Conservation (phyloP, 2,888 invertebrate species). For the Melinaea marsaeus region DNA sequence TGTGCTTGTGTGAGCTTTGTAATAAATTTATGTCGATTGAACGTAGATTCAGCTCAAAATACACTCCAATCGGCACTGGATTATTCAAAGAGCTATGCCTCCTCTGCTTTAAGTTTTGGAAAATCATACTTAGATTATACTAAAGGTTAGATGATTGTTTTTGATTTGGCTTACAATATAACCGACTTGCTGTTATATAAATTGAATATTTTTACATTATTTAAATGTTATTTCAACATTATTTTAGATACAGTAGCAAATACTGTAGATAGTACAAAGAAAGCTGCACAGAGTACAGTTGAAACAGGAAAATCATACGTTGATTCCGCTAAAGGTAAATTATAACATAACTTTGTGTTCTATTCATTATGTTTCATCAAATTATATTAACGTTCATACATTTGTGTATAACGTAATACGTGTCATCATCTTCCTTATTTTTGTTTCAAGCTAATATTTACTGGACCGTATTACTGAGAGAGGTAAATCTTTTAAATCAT, state of each 20-base stretch:
- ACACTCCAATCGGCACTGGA: slow-evolving; percentile 52
- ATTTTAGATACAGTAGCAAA: slow-evolving; percentile 57
- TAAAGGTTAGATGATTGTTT: slow-evolving; percentile 40
- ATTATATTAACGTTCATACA: not conserved
- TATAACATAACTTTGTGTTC: slow-evolving; percentile 10
- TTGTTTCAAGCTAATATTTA: slow-evolving; percentile 3
- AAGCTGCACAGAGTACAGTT: slow-evolving; percentile 55
- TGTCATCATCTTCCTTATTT: not conserved
- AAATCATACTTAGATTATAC: slow-evolving; percentile 55
- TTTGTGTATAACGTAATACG: no score
- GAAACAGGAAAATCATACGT: slow-evolving; percentile 47
- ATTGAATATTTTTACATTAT: no score
- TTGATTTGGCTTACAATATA: slow-evolving; percentile 14
- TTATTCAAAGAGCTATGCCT: slow-evolving; percentile 47
- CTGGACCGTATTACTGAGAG: slow-evolving; percentile 30
- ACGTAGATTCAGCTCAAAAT: slow-evolving; percentile 57
- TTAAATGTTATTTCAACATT: not conserved
- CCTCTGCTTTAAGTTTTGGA: slow-evolving; percentile 55
- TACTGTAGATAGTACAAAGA: slow-evolving; percentile 66
- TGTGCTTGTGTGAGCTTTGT: slow-evolving; percentile 26
- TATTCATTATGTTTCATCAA: not conserved
- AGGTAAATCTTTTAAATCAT: slow-evolving; percentile 29
- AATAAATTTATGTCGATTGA: slow-evolving; percentile 36
- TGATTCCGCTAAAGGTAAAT: slow-evolving; percentile 41
- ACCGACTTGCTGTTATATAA: not conserved